Base-by-base conservation (phyloP, 2,113 vertebrate genomes). In the Podocnemis expansa region DNA sequence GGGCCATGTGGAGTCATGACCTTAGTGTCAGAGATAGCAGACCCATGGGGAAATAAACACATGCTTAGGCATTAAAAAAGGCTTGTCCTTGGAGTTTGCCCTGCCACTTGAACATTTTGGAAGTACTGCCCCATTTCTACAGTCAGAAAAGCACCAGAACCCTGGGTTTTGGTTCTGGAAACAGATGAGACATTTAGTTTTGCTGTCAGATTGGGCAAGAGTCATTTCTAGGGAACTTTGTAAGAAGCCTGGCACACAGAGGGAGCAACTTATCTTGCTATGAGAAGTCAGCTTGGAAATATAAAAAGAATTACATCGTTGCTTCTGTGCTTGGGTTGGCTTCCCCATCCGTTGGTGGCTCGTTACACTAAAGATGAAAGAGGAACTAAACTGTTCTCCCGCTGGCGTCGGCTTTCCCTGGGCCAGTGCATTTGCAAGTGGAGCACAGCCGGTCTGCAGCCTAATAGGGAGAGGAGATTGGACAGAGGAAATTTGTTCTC, bases 241-340 rank as follows among this genome's bases (percentile, higher is more conserved):
- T 24, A 80, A 70, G 89, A 73, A 94, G 86, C 95, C 93, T 86
- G 97, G 90, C 89, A 90, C 86, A 95, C 34, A 93, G 95, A 95
- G 6, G 24, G 91, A 94, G 89, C 34, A 95, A 96, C 96, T 96
- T 96, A 96, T 93, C 91, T 91, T 89, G 90, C 86, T 82, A 89
- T 29, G 43, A 73, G 43, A 25, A 84, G 79, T 78, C 94, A 81
- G 47, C 85, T 81, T 84, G 76, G 80, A 51, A 96, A 52, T 78
- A 91, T 78, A 76, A 76, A 22, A 80, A 34, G 5, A 56, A 63
- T 93, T 86, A 95, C 1, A 8, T 90, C 88, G 90, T 41, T 84
- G 67, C 31, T 84, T 38, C 49, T 60, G 75, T 56, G 13, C 55
- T 89, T 0, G 0, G 3, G 49, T 87, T 86, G 8, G 47, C 47